phyloP scores from a whole-genome alignment of 2,888 invertebrate species.

The Dryadula phaetusa region DNA sequence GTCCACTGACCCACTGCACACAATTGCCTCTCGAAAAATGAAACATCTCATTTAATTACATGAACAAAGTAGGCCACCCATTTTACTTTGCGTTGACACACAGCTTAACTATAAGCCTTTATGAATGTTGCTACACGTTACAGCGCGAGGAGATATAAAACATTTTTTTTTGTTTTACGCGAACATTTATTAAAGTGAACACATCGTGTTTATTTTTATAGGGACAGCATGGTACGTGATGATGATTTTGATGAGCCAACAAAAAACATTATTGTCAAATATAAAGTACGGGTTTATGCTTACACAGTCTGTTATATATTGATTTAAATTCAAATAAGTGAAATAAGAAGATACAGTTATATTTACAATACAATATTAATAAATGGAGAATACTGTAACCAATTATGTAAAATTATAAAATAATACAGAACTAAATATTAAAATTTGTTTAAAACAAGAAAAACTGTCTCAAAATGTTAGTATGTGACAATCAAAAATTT shows the following conservation, averaged over 20 bases:
- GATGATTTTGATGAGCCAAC: constrained; percentile 18
- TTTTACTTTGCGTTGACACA: constrained; percentile 45
- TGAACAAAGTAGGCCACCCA: constrained; percentile 45
- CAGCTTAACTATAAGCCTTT: constrained; percentile 45
- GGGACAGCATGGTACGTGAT: constrained; percentile 17
- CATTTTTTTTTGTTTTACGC: constrained; percentile 35
- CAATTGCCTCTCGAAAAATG: constrained; percentile 23
- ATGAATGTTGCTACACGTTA: constrained; percentile 40
- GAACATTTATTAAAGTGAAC: constrained; percentile 27
- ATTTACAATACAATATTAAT: too few species aligned
- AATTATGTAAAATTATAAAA: too few species aligned
- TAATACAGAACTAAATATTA: too few species aligned
- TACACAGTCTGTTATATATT: not conserved
- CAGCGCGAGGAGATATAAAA: constrained; percentile 36
- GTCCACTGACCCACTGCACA: too few species aligned
- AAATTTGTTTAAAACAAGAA: too few species aligned
- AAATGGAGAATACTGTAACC: too few species aligned
- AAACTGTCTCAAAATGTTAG: too few species aligned
- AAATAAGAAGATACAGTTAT: too few species aligned
- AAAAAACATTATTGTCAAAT: constrained; percentile 17
- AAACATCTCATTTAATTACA: constrained; percentile 46
- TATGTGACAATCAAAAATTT: too few species aligned
- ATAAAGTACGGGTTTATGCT: not conserved
- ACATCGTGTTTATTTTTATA: constrained; percentile 29
- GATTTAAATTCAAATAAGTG: too few species aligned